Conservation (phyloP, 1,140 invertebrate species). For the Drosophila azteca region DNA sequence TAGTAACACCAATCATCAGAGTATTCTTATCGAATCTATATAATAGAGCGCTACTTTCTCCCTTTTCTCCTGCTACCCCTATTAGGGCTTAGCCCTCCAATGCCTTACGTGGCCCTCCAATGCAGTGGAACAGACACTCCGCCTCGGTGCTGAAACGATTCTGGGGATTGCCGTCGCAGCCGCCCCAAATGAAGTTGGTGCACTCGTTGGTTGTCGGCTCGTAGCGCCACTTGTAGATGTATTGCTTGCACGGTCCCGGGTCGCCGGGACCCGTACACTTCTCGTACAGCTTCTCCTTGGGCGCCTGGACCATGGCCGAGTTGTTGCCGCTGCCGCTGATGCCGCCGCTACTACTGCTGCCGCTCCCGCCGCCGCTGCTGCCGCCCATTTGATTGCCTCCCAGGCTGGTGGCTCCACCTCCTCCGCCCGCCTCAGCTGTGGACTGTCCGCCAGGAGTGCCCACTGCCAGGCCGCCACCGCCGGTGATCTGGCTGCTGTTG, state of each 20-base stretch:
- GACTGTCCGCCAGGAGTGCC: constrained; percentile 39
- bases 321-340: constrained; percentile 42
- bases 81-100: constrained; percentile 25
- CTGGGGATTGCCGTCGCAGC: constrained; percentile 89
- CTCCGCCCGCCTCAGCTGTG: constrained; percentile 23
- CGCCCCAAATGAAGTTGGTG: constrained; percentile 90
- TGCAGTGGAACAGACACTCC: constrained; percentile 88
- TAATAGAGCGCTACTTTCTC: background rate
- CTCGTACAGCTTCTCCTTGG: constrained; percentile 74
- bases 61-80: no score
- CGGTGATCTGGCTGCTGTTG: constrained; percentile 31
- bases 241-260: constrained; percentile 88
- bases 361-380: constrained; percentile 20
- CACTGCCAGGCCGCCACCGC: constrained; percentile 18
- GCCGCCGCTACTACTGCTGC: constrained; percentile 15
- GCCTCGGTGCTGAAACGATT: constrained; percentile 91
- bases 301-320: constrained; percentile 52
- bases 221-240: constrained; percentile 89
- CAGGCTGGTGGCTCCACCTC: constrained; percentile 9
- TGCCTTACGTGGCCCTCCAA: constrained; percentile 85
- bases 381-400: constrained; percentile 8
- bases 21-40: no score
- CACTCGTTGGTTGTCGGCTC: constrained; percentile 88
- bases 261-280: constrained; percentile 79
- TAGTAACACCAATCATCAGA: background rate